phyloP scores from a whole-genome alignment of 53 echinoderm and acorn worm species.

The Antedon mediterranea region DNA sequence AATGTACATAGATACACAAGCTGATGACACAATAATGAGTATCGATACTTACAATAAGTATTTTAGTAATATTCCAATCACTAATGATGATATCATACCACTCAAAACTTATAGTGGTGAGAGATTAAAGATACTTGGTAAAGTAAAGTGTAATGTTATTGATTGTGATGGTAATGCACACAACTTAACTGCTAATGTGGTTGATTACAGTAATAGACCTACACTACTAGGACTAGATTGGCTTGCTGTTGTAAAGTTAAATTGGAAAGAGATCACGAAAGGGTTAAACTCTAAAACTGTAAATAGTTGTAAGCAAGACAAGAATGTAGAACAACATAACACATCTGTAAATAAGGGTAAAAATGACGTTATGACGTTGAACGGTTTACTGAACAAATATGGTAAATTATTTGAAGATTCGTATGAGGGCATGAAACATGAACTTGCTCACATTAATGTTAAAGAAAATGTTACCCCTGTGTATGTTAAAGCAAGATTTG shows the following conservation, averaged over 20 bases:
- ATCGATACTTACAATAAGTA: background rate
- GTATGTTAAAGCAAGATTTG: conserved; percentile 15
- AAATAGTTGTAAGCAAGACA: background rate
- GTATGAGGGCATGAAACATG: conserved; percentile 25
- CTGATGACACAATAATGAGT: background rate
- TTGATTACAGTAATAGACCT: conserved; percentile 11
- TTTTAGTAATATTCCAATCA: background rate
- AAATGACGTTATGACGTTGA: background rate
- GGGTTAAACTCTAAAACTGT: background rate
- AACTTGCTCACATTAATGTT: conserved; percentile 19
- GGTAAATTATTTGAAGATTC: conserved; percentile 20
- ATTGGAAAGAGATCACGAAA: conserved; percentile 22
- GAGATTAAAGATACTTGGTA: background rate
- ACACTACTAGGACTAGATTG: conserved; percentile 31
- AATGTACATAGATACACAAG: background rate
- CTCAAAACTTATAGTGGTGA: background rate
- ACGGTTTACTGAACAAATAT: background rate
- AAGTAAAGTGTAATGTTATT: background rate
- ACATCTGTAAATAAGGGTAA: background rate
- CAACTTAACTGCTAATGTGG: conserved; percentile 4
- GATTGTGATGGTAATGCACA: background rate
- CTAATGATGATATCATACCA: background rate
- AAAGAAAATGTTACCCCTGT: conserved; percentile 3
- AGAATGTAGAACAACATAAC: background rate
- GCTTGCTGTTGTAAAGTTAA: conserved; percentile 22